Evolutionary conservation across 2,113 vertebrate species (phyloP).

Genomic region (Bubalus kerabau): DNA sequence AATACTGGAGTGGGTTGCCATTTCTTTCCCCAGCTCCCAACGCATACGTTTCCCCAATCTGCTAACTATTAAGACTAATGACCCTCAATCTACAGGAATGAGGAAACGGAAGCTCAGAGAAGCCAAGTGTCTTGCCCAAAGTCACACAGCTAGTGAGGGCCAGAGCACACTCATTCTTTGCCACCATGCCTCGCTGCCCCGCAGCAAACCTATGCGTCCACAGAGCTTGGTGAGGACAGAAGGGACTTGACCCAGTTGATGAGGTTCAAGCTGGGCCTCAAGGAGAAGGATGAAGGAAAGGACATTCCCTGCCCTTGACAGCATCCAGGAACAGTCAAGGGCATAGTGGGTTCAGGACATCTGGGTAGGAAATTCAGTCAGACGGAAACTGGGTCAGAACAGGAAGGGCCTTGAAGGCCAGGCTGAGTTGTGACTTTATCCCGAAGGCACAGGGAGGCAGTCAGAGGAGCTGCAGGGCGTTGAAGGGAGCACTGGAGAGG

Average conservation of each 20-base stretch:
- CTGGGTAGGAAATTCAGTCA: neutral
- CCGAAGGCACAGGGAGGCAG: fast-evolving
- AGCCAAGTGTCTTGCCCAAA: neutral
- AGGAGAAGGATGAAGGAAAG: neutral
- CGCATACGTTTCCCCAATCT: fast-evolving
- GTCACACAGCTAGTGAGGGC: neutral
- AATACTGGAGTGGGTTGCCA: neutral
- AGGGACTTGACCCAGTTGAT: fast-evolving
- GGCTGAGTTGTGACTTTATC: neutral
- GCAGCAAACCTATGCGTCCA: fast-evolving
- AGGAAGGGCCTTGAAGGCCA: neutral
- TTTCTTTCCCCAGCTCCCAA: neutral
- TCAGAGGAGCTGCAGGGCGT: fast-evolving
- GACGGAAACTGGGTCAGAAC: neutral
- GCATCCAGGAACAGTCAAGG: neutral
- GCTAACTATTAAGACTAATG: neutral
- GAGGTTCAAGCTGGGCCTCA: neutral
- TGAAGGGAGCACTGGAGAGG: neutral
- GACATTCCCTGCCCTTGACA: fast-evolving
- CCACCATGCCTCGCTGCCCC: fast-evolving
- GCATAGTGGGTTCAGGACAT: neutral
- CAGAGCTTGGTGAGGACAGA: fast-evolving
- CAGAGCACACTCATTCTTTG: neutral
- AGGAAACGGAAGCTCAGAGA: neutral
- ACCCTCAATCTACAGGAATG: neutral